A percentile compares a stretch with the other conserved stretches of the same genome.
These are phyloP conservation scores for Pterois miles DNA, from an alignment of 2,797 vertebrate species.

Conservation along the genomic window DNA sequence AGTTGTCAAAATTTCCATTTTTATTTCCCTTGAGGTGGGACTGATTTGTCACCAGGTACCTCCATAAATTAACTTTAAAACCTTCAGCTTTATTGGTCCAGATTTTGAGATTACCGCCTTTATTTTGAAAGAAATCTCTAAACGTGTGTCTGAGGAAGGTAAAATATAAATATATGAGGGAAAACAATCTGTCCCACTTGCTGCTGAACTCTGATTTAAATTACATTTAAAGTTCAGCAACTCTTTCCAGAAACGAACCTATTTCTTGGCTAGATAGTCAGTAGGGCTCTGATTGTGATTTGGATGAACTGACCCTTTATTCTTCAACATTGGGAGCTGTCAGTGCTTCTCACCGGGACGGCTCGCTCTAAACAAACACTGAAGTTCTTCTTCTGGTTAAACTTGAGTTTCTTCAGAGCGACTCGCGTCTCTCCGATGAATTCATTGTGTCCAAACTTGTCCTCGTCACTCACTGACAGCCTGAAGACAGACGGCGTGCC, in stretches of 20 bases:
- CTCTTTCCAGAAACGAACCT: background rate
- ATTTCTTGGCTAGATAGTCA: background rate
- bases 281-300: background rate
- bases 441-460: slow-evolving; percentile 97
- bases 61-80: background rate
- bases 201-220: background rate
- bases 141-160: too few relatives aligned
- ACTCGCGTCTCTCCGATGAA: slow-evolving; percentile 96
- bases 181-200: too few relatives aligned
- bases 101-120: background rate
- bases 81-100: background rate
- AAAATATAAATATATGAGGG: too few relatives aligned
- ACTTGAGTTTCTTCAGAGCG: slow-evolving; percentile 92
- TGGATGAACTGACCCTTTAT: background rate
- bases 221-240: background rate
- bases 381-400: slow-evolving; percentile 93
- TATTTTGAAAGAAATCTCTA: background rate
- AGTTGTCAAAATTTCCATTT: too few relatives aligned
- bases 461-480: slow-evolving; percentile 95
- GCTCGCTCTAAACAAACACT: slow-evolving; percentile 91
- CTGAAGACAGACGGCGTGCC: slow-evolving; percentile 65
- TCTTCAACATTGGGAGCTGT: background rate
- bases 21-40: too few relatives aligned
- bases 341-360: slow-evolving; percentile 53
- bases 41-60: background rate